Evolutionary conservation across 2,113 vertebrate species (phyloP).

Genomic region (Caranx ignobilis): DNA sequence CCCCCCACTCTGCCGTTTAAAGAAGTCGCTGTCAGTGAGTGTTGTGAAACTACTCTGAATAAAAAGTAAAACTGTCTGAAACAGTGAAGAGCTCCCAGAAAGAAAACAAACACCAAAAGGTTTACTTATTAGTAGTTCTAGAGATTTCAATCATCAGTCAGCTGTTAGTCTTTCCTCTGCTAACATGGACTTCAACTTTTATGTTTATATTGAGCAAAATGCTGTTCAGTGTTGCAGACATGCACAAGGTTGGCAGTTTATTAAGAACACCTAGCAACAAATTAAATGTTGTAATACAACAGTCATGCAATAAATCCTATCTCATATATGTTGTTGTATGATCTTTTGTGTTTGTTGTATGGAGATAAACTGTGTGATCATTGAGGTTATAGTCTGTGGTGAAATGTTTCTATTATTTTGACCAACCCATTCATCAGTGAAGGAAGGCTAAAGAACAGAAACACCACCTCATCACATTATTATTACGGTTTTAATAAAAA

Average conservation of each 20-base stretch:
- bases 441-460: not conserved
- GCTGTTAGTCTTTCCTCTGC: not conserved
- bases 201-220: no score
- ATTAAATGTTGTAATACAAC: not conserved
- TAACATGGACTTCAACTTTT: no score
- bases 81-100: not conserved
- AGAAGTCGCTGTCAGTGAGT: not conserved
- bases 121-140: not conserved
- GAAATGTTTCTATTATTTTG: not conserved
- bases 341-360: no score
- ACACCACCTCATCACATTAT: not conserved
- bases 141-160: not conserved
- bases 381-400: not conserved
- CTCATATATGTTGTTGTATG: no score
- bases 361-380: not conserved
- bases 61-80: conserved; percentile 5
- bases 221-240: conserved; percentile 10
- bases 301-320: not conserved
- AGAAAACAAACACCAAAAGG: not conserved
- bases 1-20: conserved; percentile 8
- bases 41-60: not conserved
- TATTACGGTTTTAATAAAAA: not conserved
- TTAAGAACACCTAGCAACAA: not conserved
- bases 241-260: not conserved
- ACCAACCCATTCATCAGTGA: not conserved